These are phyloP conservation scores for Benitochromis conjunctus DNA, from an alignment of 2,113 vertebrate species.

Conservation along the genomic window DNA sequence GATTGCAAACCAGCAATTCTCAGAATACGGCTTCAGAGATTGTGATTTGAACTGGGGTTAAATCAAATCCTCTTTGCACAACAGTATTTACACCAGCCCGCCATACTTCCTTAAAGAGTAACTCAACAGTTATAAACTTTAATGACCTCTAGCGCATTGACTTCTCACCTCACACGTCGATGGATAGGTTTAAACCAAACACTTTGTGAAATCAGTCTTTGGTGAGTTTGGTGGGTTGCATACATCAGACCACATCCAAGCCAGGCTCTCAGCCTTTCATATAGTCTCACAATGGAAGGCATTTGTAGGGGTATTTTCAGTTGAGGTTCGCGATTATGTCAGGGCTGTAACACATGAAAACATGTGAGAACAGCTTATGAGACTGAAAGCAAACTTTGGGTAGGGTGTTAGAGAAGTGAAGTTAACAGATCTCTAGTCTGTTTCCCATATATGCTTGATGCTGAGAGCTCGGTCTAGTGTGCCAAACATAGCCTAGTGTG, in stretches of 20 bases:
- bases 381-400: not conserved
- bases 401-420: not conserved
- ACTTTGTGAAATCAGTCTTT: not conserved
- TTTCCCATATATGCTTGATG: not conserved
- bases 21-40: constrained; percentile 16
- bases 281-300: not conserved
- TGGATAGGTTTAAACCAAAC: not conserved
- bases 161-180: not conserved
- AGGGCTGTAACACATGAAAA: not conserved
- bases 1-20: constrained; percentile 30
- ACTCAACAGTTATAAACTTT: not conserved
- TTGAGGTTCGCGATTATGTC: not conserved
- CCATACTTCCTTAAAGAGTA: not conserved
- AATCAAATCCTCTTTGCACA: constrained; percentile 54
- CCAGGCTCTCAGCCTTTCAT: not conserved
- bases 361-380: not conserved
- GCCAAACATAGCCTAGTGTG: not conserved
- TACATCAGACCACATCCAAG: not conserved
- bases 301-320: not conserved
- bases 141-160: not conserved
- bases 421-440: not conserved
- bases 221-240: not conserved
- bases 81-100: constrained; percentile 7
- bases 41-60: constrained; percentile 30
- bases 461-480: not conserved